phyloP scores from a whole-genome alignment of 1,140 invertebrate species.

The Pemphigus obesinymphae region DNA sequence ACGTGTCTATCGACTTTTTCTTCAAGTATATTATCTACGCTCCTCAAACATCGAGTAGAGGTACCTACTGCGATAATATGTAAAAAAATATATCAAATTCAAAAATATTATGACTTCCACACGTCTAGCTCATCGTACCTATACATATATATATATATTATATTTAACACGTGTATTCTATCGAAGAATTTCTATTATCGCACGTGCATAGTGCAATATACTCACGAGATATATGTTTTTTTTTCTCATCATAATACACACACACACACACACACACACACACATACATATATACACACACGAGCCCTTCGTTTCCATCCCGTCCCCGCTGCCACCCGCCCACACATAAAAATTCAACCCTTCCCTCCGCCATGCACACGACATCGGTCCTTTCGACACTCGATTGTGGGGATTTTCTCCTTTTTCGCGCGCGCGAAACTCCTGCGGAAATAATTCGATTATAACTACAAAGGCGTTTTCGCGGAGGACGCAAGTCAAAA shows the following conservation, averaged over 20 bases:
- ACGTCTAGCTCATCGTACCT: no score
- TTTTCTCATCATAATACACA: not conserved
- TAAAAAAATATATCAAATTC: not conserved
- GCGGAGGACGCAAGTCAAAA: constrained; percentile 21
- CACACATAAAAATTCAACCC: no score
- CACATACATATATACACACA: not conserved
- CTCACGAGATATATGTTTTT: not conserved
- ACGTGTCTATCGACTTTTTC: no score
- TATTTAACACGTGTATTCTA: not conserved
- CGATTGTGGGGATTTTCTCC: constrained; percentile 11
- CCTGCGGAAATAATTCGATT: constrained; percentile 35
- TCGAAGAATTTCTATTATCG: constrained; percentile 3
- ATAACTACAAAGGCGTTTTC: constrained; percentile 29
- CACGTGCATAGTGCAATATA: no score
- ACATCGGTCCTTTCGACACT: constrained; percentile 3
- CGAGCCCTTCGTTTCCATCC: not conserved
- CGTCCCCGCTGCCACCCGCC: not conserved
- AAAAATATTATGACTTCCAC: not conserved
- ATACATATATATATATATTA: no score
- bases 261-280: not conserved
- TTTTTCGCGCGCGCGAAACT: constrained; percentile 23
- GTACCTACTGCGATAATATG: not conserved
- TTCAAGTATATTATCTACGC: no score
- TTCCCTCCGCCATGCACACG: no score
- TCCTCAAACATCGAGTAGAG: no score